Conservation (phyloP, 2,888 invertebrate genomes). For the Acleris sparsana region DNA sequence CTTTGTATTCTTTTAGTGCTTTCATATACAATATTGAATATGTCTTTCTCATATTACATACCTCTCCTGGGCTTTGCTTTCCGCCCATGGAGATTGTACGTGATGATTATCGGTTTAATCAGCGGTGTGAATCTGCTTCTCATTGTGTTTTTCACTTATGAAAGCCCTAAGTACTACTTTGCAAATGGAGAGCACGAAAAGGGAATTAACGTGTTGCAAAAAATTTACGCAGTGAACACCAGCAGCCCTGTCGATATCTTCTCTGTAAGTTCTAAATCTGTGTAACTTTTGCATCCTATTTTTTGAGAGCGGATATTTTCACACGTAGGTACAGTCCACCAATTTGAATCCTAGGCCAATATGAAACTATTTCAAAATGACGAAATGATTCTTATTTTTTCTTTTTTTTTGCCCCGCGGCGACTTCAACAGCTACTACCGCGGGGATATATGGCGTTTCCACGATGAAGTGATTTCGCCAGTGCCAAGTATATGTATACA, state of each 20-base stretch:
- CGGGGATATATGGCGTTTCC: too few species aligned
- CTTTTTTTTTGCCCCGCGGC: too few species aligned
- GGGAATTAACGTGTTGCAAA: constrained; percentile 12
- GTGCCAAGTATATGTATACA: too few species aligned
- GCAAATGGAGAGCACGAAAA: constrained; percentile 17
- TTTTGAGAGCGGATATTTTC: neutral
- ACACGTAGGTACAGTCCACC: too few species aligned
- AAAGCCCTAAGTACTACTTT: constrained; percentile 30
- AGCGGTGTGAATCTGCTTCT: constrained; percentile 6
- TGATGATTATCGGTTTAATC: constrained; percentile 2
- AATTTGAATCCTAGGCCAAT: too few species aligned
- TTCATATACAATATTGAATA: neutral
- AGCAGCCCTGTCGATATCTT: constrained; percentile 10
- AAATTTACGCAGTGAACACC: constrained; percentile 21
- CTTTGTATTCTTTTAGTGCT: constrained; percentile 4
- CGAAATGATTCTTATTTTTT: too few species aligned
- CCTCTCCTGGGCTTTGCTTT: constrained; percentile 13
- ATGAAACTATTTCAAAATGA: too few species aligned
- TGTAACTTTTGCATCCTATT: neutral
- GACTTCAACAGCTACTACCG: too few species aligned
- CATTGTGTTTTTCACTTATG: constrained; percentile 1
- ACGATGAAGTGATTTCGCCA: too few species aligned
- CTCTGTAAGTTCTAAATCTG: constrained; percentile 8
- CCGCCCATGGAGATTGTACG: constrained; percentile 15
- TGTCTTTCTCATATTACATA: constrained; percentile 7